Percentiles rank a stretch among this genome's conserved stretches.
phyloP scores from a whole-genome alignment of 2,797 vertebrate species.

The Pipistrellus nathusii region DNA sequence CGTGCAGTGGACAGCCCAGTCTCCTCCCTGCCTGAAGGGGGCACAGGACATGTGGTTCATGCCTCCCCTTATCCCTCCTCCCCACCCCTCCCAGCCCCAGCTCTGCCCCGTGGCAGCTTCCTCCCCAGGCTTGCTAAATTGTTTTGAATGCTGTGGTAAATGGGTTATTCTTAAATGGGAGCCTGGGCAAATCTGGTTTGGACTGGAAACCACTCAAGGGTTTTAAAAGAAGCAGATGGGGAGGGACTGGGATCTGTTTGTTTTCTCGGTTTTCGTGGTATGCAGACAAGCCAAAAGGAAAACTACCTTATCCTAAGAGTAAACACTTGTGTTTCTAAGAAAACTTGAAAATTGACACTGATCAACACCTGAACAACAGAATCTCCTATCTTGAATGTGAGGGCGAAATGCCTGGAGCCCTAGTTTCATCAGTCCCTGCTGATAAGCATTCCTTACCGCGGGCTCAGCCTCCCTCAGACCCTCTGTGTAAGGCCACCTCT shows the following conservation, averaged over 20 bases:
- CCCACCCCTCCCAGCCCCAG: too few relatives aligned
- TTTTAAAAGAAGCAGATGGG: constrained; percentile 62
- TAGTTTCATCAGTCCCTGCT: neutral
- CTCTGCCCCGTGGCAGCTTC: neutral
- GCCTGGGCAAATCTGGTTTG: constrained; percentile 55
- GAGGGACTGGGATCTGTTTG: constrained; percentile 48
- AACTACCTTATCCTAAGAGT: constrained; percentile 60
- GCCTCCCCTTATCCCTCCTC: too few relatives aligned
- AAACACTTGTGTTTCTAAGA: constrained; percentile 68
- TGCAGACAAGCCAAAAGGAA: constrained; percentile 56
- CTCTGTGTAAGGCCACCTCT: neutral
- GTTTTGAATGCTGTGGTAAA: constrained; percentile 68
- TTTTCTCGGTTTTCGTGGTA: constrained; percentile 58
- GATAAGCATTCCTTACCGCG: neutral
- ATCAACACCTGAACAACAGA: constrained; percentile 2
- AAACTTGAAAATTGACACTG: constrained; percentile 50
- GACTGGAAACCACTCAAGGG: constrained; percentile 56
- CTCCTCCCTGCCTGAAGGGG: neutral
- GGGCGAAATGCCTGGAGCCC: constrained; percentile 19
- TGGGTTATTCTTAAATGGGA: constrained; percentile 71
- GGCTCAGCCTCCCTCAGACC: neutral
- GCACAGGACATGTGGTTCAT: neutral
- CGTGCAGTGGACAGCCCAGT: neutral
- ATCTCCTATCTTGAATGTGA: constrained; percentile 47
- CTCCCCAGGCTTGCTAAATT: constrained; percentile 51